phyloP scores from a whole-genome alignment of 2,888 invertebrate species.

The Lepidochrysops patricia region DNA sequence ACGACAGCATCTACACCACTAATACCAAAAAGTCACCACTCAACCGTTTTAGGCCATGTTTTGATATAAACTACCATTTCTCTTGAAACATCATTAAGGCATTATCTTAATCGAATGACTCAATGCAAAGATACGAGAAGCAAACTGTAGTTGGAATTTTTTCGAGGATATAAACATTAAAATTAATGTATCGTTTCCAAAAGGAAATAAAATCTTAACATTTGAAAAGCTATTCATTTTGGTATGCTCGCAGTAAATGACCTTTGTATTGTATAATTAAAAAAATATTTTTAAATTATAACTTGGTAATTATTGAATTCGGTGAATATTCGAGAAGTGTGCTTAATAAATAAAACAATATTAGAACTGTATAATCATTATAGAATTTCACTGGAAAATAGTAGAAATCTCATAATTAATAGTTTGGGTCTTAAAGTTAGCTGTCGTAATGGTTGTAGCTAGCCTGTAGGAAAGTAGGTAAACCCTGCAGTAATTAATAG shows the following conservation, averaged over 20 bases:
- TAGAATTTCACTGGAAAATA: too few species aligned
- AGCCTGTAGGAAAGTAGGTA: neutral
- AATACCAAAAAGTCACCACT: neutral
- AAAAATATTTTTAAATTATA: neutral
- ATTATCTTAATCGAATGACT: slow-evolving; percentile 4
- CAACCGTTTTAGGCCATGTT: neutral
- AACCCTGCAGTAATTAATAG: slow-evolving; percentile 8
- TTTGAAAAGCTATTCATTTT: neutral
- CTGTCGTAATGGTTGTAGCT: neutral
- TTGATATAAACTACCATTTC: neutral
- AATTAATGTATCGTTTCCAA: neutral
- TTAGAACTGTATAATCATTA: too few species aligned
- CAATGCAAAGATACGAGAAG: slow-evolving; percentile 4
- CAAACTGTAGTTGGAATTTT: neutral
- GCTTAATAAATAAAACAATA: too few species aligned
- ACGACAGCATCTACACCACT: too few species aligned
- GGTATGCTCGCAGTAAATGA: neutral
- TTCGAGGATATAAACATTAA: neutral
- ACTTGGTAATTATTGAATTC: too few species aligned
- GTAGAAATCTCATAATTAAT: too few species aligned
- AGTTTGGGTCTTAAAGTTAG: too few species aligned
- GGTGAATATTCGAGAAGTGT: too few species aligned
- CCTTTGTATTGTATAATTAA: neutral
- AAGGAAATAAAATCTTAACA: neutral
- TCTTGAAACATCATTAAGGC: neutral